phyloP scores from a whole-genome alignment of 2,113 vertebrate genomes.

The Indicator maculatus region DNA sequence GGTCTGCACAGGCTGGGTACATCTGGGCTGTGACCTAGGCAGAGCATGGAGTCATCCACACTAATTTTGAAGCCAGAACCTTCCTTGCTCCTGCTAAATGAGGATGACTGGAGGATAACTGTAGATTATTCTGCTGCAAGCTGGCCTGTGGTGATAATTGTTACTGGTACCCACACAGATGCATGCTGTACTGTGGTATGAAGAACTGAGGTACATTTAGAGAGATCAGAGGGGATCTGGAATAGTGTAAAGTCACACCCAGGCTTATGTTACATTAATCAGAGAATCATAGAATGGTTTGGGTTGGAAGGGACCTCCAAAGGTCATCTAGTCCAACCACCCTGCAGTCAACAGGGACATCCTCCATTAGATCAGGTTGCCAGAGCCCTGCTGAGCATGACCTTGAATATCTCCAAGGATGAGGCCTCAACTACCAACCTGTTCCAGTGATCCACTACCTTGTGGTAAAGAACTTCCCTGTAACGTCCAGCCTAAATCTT shows the following conservation, averaged over 20 bases:
- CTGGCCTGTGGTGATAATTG: neutral
- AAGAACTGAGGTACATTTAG: neutral
- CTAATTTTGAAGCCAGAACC: neutral
- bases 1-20: fast-evolving
- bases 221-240: neutral
- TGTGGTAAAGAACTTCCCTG: no score
- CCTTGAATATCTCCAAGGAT: no score
- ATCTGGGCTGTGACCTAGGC: neutral
- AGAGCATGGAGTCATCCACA: neutral
- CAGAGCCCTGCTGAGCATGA: no score
- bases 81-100: neutral
- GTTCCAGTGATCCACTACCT: no score
- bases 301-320: no score
- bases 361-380: no score
- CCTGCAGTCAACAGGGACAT: no score
- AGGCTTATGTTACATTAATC: neutral
- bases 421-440: no score
- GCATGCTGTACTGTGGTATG: neutral
- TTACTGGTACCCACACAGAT: neutral
- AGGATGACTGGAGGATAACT: neutral
- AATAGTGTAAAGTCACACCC: neutral
- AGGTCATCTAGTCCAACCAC: no score
- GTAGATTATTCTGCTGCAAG: neutral
- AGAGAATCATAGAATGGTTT: no score
- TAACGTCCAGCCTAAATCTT: no score